Evolutionary conservation across 2,797 vertebrate genomes (phyloP).

Genomic region (Bovichtus diacanthus): DNA sequence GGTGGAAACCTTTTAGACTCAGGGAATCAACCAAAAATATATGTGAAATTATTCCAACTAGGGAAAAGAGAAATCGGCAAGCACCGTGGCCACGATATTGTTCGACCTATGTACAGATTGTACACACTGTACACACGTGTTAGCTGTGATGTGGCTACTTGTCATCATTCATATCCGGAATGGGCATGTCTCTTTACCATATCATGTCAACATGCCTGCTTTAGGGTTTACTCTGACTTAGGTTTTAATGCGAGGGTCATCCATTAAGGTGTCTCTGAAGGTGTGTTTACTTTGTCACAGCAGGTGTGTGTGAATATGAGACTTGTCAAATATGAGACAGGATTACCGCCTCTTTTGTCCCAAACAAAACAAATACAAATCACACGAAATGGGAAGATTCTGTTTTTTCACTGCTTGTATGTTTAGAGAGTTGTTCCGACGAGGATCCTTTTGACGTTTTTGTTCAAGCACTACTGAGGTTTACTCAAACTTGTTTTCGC

Average conservation of each 20-base stretch:
- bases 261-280: conserved; percentile 78
- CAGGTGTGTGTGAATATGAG: conserved; percentile 84
- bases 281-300: conserved; percentile 78
- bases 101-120: conserved; percentile 40
- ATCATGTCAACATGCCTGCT: conserved; percentile 65
- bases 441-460: conserved; percentile 60
- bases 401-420: conserved; percentile 42
- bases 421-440: conserved; percentile 28
- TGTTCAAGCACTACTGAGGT: conserved; percentile 58
- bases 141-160: conserved; percentile 48
- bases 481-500: conserved; percentile 75
- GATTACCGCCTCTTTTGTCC: conserved; percentile 77
- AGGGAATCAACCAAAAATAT: not conserved
- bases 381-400: conserved; percentile 68
- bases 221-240: conserved; percentile 66
- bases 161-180: conserved; percentile 55
- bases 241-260: conserved; percentile 74
- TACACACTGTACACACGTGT: conserved; percentile 4
- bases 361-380: conserved; percentile 79
- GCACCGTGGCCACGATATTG: not conserved
- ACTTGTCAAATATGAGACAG: conserved; percentile 78
- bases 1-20: not conserved
- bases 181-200: conserved; percentile 48
- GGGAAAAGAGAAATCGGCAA: not conserved
- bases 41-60: not conserved